Evolutionary conservation across 2,888 invertebrate genomes (phyloP), one percentile per base, ranked within the genome.

Genomic region (Aleiodes alternator): DNA sequence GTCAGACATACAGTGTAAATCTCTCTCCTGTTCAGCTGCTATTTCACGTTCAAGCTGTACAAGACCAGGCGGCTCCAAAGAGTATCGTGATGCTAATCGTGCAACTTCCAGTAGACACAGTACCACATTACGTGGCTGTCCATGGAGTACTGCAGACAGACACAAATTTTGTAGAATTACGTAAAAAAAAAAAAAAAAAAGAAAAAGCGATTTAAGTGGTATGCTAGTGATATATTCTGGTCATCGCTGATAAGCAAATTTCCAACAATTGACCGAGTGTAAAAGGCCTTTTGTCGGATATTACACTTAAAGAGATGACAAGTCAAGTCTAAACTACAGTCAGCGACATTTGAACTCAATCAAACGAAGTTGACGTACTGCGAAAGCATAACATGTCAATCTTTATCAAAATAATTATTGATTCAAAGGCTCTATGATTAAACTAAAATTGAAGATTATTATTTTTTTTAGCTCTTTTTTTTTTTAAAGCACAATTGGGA

Each of bases 11-110:
- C 89, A 89, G 79, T 92, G 91, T 6, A 92, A 91, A 11, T 93
- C 92, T 85, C 93, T 92, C 34, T 93, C 91, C 87, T 95, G 95
- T 87, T 96, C 95, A 80, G 93, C 91, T n/a, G 95, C 96, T 76
- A 97, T 96, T 91, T 96, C 96, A 85, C 94, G 94, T 90, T 96
- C 96, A 82, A 96, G 91, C 87, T 95, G 94, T 75, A 97, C 95
- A 76, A 97, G 91, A 34, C 93, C 93, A 0, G 96, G 96, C 0
- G 96, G 96, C 88, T 96, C 96, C 80, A 97, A 90, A 57, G 94
- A 94, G 90, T 92, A 95, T 85, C 92, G 92, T 61, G 94, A 94
- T 4, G 96, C 96, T 74, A 96, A 91, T 75, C 97, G 92, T 0
- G 96, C 95, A 80, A 97, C 94, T 88, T 97, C 97, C 90, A 97